Evolutionary conservation across 2,888 invertebrate genomes (phyloP).

Genomic region (Corbicula japonica): DNA sequence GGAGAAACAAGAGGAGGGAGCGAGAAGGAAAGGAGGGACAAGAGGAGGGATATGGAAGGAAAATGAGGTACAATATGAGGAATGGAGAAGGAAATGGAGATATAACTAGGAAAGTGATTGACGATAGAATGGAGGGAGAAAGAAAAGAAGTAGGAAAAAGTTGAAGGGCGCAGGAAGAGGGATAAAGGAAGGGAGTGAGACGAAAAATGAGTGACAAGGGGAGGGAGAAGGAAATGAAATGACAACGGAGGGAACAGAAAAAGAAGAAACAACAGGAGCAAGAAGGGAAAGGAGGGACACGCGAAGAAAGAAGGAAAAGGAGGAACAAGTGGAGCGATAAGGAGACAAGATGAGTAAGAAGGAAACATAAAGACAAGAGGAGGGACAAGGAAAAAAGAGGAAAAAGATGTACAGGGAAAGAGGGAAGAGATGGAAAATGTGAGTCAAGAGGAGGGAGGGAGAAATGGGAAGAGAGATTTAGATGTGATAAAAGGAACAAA

Average conservation of each 20-base stretch:
- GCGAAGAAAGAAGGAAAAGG: neutral
- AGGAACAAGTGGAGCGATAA: neutral
- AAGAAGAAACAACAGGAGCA: neutral
- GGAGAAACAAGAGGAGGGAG: no score
- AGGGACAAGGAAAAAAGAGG: neutral
- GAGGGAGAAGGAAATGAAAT: neutral
- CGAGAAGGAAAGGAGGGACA: no score
- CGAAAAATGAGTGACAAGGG: no score
- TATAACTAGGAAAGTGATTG: neutral
- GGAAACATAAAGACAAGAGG: no score
- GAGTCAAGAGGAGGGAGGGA: neutral
- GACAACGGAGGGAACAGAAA: neutral
- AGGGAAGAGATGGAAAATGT: neutral
- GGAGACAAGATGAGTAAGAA: neutral
- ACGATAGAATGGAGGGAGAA: neutral
- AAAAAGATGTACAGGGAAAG: neutral
- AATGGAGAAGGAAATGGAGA: neutral
- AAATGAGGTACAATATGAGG: neutral
- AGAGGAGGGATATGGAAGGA: neutral
- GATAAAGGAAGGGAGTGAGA: no score
- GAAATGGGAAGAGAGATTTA: neutral
- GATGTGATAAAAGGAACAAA: no score
- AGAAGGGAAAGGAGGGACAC: neutral
- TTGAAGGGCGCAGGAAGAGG: no score
- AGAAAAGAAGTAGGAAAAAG: neutral